A percentile compares a stretch with the other conserved stretches of the same genome.
These are phyloP conservation scores for Pitangus sulphuratus DNA, from an alignment of 2,797 vertebrate genomes.

Conservation along the genomic window DNA sequence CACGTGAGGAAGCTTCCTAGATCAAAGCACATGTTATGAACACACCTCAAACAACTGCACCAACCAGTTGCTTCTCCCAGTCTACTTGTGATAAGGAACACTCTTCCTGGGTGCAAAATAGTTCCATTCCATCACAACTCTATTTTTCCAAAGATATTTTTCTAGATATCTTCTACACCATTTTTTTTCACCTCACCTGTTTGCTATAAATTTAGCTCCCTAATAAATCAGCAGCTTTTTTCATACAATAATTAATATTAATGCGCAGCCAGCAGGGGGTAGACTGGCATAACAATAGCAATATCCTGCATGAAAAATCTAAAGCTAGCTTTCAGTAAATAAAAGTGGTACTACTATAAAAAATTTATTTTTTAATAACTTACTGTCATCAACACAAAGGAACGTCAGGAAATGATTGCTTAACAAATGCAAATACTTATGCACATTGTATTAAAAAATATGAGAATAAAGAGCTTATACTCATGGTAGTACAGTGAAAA, in stretches of 20 bases:
- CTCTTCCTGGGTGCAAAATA: background rate
- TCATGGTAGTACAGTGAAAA: background rate
- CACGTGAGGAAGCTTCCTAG: background rate
- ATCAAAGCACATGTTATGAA: background rate
- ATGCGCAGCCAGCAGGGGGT: constrained; percentile 40
- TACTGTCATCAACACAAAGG: background rate
- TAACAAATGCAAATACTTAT: background rate
- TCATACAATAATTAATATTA: background rate
- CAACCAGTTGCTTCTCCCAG: background rate
- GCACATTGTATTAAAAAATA: background rate
- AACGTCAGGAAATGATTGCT: background rate
- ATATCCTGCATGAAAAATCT: background rate
- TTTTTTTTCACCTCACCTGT: background rate
- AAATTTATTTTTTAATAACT: background rate
- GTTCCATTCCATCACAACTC: background rate
- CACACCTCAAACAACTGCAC: background rate
- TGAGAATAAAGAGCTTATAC: background rate
- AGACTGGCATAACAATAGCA: background rate
- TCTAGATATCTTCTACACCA: rapidly evolving
- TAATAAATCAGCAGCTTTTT: background rate
- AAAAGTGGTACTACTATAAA: background rate
- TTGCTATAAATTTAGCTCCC: background rate
- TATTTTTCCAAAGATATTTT: background rate
- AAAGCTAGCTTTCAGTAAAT: background rate
- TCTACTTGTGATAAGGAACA: background rate